Conservation (phyloP, 2,113 vertebrate species). For the Aplodontia rufa region DNA sequence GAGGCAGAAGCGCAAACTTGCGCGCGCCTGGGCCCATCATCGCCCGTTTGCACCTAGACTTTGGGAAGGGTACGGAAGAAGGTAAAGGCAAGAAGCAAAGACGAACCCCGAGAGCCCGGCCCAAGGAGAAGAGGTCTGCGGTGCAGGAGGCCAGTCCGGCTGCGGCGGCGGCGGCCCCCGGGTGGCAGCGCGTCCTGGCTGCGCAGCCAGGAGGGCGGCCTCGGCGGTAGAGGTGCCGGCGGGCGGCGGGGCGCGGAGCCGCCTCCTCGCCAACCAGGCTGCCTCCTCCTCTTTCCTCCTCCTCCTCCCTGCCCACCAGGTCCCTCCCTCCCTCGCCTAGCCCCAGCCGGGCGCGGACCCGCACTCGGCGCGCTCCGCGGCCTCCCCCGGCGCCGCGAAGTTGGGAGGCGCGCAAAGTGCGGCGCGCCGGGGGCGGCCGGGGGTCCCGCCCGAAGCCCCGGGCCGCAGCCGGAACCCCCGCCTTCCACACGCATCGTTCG, state of each 20-base stretch:
- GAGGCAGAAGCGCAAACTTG: slow-evolving; percentile 69
- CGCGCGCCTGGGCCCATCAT: slow-evolving; percentile 44
- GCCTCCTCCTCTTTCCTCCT: slow-evolving; percentile 48
- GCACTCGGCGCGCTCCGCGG: slow-evolving; percentile 60
- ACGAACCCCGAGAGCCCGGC: slow-evolving; percentile 72
- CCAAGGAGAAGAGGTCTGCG: slow-evolving; percentile 40
- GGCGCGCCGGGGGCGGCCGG: slow-evolving; percentile 68
- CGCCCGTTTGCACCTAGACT: neutral
- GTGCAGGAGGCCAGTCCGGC: slow-evolving; percentile 40
- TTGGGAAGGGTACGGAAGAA: neutral
- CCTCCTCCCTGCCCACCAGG: slow-evolving; percentile 36
- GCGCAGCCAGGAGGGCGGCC: slow-evolving; percentile 53
- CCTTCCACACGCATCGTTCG: slow-evolving; percentile 24
- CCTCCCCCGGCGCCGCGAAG: slow-evolving; percentile 65
- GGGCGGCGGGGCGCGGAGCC: slow-evolving; percentile 47
- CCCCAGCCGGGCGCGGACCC: slow-evolving; percentile 49
- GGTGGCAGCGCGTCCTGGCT: slow-evolving; percentile 57
- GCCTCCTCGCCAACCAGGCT: slow-evolving; percentile 52
- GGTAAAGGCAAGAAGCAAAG: slow-evolving; percentile 40
- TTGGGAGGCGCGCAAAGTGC: slow-evolving; percentile 76
- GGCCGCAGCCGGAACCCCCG: neutral
- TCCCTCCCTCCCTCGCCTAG: slow-evolving; percentile 56
- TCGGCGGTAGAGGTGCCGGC: slow-evolving; percentile 49
- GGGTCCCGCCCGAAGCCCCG: slow-evolving; percentile 56
- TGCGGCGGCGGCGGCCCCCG: slow-evolving; percentile 15